phyloP scores from a whole-genome alignment of 2,888 invertebrate species.

The Arrhopalites spinosus region DNA sequence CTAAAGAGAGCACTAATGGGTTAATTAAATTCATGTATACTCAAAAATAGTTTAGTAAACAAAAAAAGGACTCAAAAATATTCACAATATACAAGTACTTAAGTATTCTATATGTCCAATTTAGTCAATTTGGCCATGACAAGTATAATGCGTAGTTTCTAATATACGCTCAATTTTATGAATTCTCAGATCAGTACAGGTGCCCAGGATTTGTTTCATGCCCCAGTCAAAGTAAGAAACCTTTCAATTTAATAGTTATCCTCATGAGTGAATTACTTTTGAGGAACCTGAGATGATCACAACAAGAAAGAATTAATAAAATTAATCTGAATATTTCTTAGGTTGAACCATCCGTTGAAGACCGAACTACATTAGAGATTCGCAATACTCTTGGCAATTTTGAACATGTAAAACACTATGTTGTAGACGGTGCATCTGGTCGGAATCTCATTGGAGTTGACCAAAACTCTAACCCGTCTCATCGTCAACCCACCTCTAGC shows the following conservation, averaged over 20 bases:
- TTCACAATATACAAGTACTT: too few relatives aligned
- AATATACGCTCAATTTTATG: too few relatives aligned
- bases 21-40: too few relatives aligned
- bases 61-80: too few relatives aligned
- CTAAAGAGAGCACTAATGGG: too few relatives aligned
- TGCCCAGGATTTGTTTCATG: slow-evolving; percentile 56
- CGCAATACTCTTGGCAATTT: slow-evolving; percentile 55
- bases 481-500: slow-evolving; percentile 16
- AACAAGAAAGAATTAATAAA: neutral
- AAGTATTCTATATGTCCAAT: too few relatives aligned
- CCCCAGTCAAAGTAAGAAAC: slow-evolving; percentile 54
- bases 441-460: slow-evolving; percentile 68
- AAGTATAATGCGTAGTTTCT: too few relatives aligned
- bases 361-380: slow-evolving; percentile 55
- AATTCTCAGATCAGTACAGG: slow-evolving; percentile 52
- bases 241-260: neutral
- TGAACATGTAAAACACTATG: slow-evolving; percentile 55
- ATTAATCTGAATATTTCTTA: slow-evolving; percentile 15
- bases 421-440: slow-evolving; percentile 50
- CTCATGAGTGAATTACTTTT: neutral
- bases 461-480: slow-evolving; percentile 49
- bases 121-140: too few relatives aligned
- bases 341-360: slow-evolving; percentile 56
- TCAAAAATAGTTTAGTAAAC: too few relatives aligned
- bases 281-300: neutral